Base-by-base conservation (phyloP, 2,113 vertebrate genomes). In the Cinclus mexicanus region DNA sequence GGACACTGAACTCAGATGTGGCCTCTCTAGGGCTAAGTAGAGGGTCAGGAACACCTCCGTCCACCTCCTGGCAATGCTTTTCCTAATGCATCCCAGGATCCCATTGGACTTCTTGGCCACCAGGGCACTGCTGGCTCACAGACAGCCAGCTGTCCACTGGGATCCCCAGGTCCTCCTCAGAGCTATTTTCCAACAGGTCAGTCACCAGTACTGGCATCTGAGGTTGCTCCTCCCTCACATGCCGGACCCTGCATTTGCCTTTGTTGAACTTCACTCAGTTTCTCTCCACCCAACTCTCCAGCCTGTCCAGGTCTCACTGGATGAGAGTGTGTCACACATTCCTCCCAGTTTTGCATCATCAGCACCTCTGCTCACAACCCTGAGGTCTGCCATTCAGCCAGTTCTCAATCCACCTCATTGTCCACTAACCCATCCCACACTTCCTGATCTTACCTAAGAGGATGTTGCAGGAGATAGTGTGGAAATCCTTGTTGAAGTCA, bases 111-210 rank as follows among this genome's bases (percentile, higher is more conserved):
- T 35, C 35, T 49, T 57, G 35, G 25, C 42, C 42, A 57, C 42
- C 22, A 72, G 15, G 35, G 17, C 57, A 35, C 31, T 64, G 5
- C 17, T 50, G 59, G 42, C 5, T 22, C 42, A 50, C 2, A 2
- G 17, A 42, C 35, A 88, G 24, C 24, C 55, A 41, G n/a, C 5
- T 71, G n/a, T 14, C 21, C 49, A 25, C 16, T 0, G 0, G 11
- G 3, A 49, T 6, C 6, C 5, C 17, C 17, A 35, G 11, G 13
- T 41, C 49, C 25, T 49, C 20, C 35, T 18, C 6, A 56, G 76
- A 57, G 8, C 17, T 42, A 0, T 4, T 49, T 80, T 49, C 41
- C 25, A 64, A 2, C 29, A 42, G 41, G 6, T n/a, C 41, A 55
- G 23, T 14, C 29, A 20, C 37, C 22, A 87, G 15, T 57, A 3